A percentile compares a stretch with the other conserved stretches of the same genome.
Conservation (phyloP, 2,113 vertebrate species). For the Dinomys branickii region DNA sequence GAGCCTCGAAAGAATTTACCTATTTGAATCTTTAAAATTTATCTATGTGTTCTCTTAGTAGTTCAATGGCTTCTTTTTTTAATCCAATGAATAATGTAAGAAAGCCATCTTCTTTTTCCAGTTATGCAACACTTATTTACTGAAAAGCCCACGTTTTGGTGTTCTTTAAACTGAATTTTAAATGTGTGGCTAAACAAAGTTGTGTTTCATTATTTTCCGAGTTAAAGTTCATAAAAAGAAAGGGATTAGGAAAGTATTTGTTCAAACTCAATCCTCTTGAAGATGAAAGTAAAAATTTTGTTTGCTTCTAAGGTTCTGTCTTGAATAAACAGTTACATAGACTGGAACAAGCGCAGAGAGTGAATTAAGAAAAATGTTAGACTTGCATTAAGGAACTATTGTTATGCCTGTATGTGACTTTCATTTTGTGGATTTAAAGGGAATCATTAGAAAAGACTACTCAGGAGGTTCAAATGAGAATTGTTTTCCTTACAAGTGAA, state of each 20-base stretch:
- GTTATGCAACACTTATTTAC: background rate
- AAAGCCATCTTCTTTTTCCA: background rate
- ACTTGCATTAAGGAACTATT: background rate
- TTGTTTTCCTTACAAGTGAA: background rate
- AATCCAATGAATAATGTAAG: background rate
- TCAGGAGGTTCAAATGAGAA: background rate
- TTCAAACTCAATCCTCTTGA: background rate
- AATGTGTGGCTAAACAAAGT: background rate
- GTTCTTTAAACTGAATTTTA: slow-evolving; percentile 21
- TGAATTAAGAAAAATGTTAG: background rate
- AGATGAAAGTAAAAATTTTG: background rate
- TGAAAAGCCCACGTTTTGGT: background rate
- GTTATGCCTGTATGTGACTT: background rate
- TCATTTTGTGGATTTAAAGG: background rate
- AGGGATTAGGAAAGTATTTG: background rate
- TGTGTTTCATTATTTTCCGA: background rate
- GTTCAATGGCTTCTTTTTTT: background rate
- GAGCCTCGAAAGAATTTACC: background rate
- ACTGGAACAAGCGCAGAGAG: background rate
- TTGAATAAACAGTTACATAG: slow-evolving; percentile 14
- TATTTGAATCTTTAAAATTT: background rate
- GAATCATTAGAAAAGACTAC: background rate
- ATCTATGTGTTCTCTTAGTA: background rate
- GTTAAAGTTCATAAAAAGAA: background rate
- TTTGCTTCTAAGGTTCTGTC: background rate